Conservation (phyloP, 2,888 invertebrate genomes). For the Philereme vetulata region DNA sequence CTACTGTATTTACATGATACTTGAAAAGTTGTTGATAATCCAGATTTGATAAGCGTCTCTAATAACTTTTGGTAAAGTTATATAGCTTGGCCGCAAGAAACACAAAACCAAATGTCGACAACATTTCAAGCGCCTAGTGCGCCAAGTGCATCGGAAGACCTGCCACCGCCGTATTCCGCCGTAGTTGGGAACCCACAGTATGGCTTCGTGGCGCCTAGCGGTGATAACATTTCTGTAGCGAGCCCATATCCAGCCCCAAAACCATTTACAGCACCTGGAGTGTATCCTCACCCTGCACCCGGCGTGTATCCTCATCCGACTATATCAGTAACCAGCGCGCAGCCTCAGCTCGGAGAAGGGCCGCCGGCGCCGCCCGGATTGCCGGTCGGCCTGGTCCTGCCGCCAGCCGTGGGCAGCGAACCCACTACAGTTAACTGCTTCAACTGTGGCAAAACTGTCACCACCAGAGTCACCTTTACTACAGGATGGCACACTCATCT, state of each 20-base stretch:
- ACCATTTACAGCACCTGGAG: slow-evolving; percentile 69
- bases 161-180: slow-evolving; percentile 76
- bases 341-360: slow-evolving; percentile 56
- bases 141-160: slow-evolving; percentile 66
- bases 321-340: slow-evolving; percentile 54
- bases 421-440: slow-evolving; percentile 76
- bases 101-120: slow-evolving; percentile 19
- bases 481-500: slow-evolving; percentile 80
- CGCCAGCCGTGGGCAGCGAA: slow-evolving; percentile 72
- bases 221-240: slow-evolving; percentile 36
- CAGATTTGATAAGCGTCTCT: neutral
- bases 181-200: slow-evolving; percentile 74
- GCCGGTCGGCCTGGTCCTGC: slow-evolving; percentile 67
- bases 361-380: slow-evolving; percentile 55
- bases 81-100: neutral
- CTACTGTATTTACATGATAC: neutral
- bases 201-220: slow-evolving; percentile 59
- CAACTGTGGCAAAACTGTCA: slow-evolving; percentile 75
- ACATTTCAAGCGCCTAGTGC: slow-evolving; percentile 48
- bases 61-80: neutral
- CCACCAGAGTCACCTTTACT: slow-evolving; percentile 76
- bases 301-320: slow-evolving; percentile 66
- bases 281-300: slow-evolving; percentile 64
- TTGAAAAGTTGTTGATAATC: neutral
- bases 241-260: slow-evolving; percentile 59